Evolutionary conservation across 2,888 invertebrate species (phyloP), one percentile per base, ranked within the genome.

Genomic region (Lasioglossum lativentre): DNA sequence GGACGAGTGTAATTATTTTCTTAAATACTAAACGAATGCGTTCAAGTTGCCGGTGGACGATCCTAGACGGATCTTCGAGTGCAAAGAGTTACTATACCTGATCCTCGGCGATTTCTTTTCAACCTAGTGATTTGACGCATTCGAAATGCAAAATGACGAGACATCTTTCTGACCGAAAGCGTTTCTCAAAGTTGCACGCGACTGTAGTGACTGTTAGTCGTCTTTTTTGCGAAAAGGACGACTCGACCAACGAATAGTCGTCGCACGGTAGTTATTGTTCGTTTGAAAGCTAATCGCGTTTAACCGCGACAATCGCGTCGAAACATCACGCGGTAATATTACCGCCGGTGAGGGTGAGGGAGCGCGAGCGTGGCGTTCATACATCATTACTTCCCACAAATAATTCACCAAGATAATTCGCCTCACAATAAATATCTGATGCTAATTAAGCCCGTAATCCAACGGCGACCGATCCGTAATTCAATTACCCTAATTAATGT

Each of bases 371-470:
- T 40, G 45, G 52, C 45, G 75, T 78, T 80, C 86, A 81, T 83
- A 80, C 83, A 81, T 87, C 87, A 83, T 86, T 81, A 76, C 87
- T 78, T 76, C 52, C 80, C 78, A 75, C 80, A 76, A 87, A 87
- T 87, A 87, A 86, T 87, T 86, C 76, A 83, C 56, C 80, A 83
- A 86, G 86, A 87, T 87, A 87, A 87, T 86, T 87, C 80, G 73
- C 56, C 59, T 73, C 73, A 71, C 76, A 86, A 83, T 87, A 86
- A 87, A 86, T 87, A 83, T 86, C 87, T 47, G 83, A 87, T 80
- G 78, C 80, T 83, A 86, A 87, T 87, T 87, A 86, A 78, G 76
- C 87, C 87, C 78, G 76, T 74, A 81, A 87, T 86, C 71, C 75
- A 77, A 30, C 78, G 81, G 74, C 73, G 59, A 56, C 45, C 77